Percentiles rank a stretch among this genome's conserved stretches.
Conservation (phyloP, 2,797 vertebrate species). For the Halcyon chelicuti region DNA sequence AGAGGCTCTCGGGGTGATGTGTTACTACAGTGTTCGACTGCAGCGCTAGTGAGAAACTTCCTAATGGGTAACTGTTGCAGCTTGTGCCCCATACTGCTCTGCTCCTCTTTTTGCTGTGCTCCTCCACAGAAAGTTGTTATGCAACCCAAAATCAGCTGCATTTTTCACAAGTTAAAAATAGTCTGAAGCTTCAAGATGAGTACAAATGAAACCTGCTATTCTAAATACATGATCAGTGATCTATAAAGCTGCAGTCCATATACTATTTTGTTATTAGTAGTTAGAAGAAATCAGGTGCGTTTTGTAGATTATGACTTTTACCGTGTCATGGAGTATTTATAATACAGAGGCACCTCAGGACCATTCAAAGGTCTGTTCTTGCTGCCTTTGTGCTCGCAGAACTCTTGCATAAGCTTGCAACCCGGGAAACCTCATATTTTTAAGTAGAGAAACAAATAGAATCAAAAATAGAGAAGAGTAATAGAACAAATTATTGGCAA, state of each 20-base stretch:
- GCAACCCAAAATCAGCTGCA: not conserved
- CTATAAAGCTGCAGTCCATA: not conserved
- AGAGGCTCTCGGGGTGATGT: not conserved
- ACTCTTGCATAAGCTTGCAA: not conserved
- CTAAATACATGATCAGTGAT: not conserved
- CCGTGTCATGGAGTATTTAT: accelerated
- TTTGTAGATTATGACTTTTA: not conserved
- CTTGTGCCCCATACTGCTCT: not conserved
- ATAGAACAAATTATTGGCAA: not conserved
- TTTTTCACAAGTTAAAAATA: not conserved
- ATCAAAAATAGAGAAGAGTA: not conserved
- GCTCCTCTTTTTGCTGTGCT: not conserved
- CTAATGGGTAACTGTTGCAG: not conserved
- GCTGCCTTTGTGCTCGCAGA: not conserved
- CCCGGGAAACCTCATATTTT: not conserved
- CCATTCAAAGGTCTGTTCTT: not conserved
- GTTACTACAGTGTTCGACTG: not conserved
- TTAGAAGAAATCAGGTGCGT: not conserved
- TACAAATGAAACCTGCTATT: not conserved
- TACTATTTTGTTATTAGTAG: not conserved
- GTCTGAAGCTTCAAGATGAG: not conserved
- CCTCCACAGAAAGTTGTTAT: not conserved
- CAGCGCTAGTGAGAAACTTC: not conserved
- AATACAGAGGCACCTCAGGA: not conserved
- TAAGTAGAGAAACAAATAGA: not conserved